Percentiles rank a stretch among this genome's conserved stretches.
phyloP scores from a whole-genome alignment of 2,113 vertebrate genomes.

The Psittacula cyanocephala region DNA sequence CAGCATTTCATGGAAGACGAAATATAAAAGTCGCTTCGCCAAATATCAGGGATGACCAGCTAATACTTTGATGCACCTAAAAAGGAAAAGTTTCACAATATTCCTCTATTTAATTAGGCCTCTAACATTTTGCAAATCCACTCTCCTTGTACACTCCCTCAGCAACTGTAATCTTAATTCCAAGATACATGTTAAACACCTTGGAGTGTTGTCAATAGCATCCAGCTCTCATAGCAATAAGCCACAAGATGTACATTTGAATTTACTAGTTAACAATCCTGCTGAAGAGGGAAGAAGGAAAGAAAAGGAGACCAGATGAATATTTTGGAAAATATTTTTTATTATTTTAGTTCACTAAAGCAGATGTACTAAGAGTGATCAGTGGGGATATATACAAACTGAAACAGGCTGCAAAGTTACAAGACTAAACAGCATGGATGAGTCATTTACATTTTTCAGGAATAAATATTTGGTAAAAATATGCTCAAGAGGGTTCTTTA shows the following conservation, averaged over 20 bases:
- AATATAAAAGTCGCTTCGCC: not conserved
- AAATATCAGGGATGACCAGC: not conserved
- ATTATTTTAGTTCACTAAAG: conserved; percentile 12
- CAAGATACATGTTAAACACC: not conserved
- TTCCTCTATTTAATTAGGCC: not conserved
- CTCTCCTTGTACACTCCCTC: not conserved
- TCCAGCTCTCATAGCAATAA: not conserved
- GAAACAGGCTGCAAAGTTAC: conserved; percentile 2
- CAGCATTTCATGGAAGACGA: not conserved
- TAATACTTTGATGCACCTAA: not conserved
- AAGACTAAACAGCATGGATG: not conserved
- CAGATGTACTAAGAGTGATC: not conserved
- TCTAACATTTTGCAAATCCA: not conserved
- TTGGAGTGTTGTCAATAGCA: not conserved
- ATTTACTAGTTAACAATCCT: not conserved
- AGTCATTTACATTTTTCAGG: conserved; percentile 27
- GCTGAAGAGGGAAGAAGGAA: not conserved
- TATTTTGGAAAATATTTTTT: not conserved
- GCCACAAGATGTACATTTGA: not conserved
- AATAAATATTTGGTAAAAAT: conserved; percentile 30
- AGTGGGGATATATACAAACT: not conserved
- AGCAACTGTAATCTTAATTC: not conserved
- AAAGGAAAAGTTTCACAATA: not conserved
- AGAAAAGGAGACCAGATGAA: not conserved
- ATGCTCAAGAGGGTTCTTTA: not conserved